Evolutionary conservation across 1,140 invertebrate species (phyloP), one percentile per base, ranked within the genome.

Genomic region (Bombus confusus): DNA sequence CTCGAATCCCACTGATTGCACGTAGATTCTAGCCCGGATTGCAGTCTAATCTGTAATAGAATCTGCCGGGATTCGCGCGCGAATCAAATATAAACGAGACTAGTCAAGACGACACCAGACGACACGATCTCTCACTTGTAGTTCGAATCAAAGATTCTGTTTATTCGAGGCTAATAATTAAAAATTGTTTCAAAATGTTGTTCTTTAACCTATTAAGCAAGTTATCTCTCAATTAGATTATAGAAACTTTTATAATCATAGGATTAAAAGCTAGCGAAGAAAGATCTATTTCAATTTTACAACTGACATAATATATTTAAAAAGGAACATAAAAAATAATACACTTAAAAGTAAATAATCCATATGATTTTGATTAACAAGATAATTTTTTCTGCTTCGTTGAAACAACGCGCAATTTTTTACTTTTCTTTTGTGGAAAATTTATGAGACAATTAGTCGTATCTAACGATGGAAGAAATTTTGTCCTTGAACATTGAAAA

Each of bases 11-110:
- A 74, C 80, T 89, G 91, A 92, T 93, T 90, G 86, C 86, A 77
- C 74, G 52, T 78, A 81, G 83, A 85, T 89, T 62, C 73, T 64
- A 37, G 37, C 37, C 39, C 72, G 71, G 78, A 89, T 90, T 88
- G 69, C 83, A 34, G 34, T 85, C 87, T 93, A 93, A 94, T 94
- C 92, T 93, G 91, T 93, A 92, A 94, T 93, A 91, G 91, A 93
- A 93, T 93, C 91, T 76, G 85, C 68, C 71, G 43, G 74, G 47
- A 43, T 82, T 73, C 74, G 77, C 64, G 66, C 78, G 71, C 68
- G 52, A 62, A 85, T 81, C 82, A 83, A 89, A 93, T 91, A 90
- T 62, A 83, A 83, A 77, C 43, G 75, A 15, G 64, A 15, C 59
- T 62, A 52, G 47, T 52, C 47, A 28, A 34, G 47, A 75, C 34